Conservation (phyloP, 2,113 vertebrate species). For the Micronisus gabar region DNA sequence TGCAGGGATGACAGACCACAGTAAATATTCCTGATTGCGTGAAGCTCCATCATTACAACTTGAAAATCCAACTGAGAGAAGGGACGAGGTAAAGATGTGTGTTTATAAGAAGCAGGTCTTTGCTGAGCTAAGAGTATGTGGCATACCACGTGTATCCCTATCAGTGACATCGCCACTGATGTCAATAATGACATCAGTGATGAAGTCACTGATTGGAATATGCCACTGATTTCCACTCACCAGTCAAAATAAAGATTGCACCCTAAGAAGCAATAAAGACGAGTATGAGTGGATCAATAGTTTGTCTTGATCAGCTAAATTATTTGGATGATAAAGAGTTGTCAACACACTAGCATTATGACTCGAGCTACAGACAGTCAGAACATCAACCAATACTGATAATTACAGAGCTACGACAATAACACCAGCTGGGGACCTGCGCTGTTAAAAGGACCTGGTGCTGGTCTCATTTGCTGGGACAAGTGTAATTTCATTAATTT, state of each 20-base stretch:
- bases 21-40: slow-evolving; percentile 10
- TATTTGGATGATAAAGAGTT: background rate
- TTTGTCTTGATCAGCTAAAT: background rate
- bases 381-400: background rate
- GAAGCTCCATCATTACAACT: background rate
- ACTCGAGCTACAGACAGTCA: background rate
- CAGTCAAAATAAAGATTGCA: background rate
- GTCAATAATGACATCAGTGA: background rate
- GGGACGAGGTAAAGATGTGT: background rate
- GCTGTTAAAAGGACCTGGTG: background rate
- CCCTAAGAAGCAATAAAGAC: background rate
- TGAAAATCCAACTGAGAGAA: background rate
- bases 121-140: background rate
- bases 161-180: background rate
- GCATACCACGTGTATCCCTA: background rate
- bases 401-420: background rate
- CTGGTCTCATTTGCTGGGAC: background rate
- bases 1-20: slow-evolving; percentile 2
- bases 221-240: background rate
- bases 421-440: background rate
- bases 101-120: background rate
- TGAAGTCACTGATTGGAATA: background rate
- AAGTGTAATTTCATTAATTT: background rate
- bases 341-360: background rate
- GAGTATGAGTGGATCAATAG: background rate